Conservation (phyloP, 1,140 invertebrate species). For the Dreissena polymorpha region DNA sequence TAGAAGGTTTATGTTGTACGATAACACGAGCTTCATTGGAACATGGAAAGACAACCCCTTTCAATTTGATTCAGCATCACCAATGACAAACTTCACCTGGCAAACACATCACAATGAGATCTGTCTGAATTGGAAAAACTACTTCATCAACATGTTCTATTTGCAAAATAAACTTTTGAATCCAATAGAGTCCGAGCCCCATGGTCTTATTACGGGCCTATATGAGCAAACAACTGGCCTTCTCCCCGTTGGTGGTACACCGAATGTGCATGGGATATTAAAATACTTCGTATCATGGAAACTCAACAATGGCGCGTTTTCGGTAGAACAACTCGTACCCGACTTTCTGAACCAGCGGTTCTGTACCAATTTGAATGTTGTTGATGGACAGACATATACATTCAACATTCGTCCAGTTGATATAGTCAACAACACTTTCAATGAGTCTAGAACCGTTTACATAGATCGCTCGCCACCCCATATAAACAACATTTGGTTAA, state of each 20-base stretch:
- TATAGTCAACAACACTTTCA: constrained; percentile 51
- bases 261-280: constrained; percentile 47
- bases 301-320: background rate
- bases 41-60: constrained; percentile 11
- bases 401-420: constrained; percentile 54
- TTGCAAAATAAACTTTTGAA: constrained; percentile 37
- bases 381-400: constrained; percentile 60
- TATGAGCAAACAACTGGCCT: constrained; percentile 51
- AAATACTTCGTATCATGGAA: constrained; percentile 13
- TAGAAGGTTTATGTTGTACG: constrained; percentile 61
- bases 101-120: constrained; percentile 49
- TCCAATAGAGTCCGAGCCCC: constrained; percentile 6
- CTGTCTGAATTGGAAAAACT: constrained; percentile 55
- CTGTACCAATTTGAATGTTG: constrained; percentile 30
- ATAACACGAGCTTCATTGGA: constrained; percentile 54
- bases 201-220: constrained; percentile 8
- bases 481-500: constrained; percentile 56
- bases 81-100: constrained; percentile 49
- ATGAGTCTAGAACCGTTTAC: constrained; percentile 52
- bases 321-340: background rate
- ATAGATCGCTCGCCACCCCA: constrained; percentile 58
- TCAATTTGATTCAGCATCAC: constrained; percentile 32
- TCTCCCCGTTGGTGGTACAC: constrained; percentile 45
- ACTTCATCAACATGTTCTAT: constrained; percentile 54
- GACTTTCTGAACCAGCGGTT: constrained; percentile 41